Conservation (phyloP, 2,888 invertebrate species). For the Brenthis daphne region DNA sequence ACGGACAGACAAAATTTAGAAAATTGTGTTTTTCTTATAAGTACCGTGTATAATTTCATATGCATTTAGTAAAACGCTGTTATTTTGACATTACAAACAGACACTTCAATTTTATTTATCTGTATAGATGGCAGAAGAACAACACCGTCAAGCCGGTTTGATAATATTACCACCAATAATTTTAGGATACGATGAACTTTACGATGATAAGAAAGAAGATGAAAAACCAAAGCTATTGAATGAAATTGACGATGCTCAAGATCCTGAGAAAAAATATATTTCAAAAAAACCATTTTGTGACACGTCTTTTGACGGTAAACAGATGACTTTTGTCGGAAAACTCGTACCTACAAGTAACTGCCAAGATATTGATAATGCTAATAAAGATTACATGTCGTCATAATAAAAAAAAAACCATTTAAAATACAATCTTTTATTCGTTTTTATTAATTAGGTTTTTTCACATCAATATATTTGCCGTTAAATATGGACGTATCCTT, state of each 20-base stretch:
- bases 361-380: not conserved
- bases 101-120: no score
- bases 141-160: slow-evolving; percentile 58
- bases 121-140: slow-evolving; percentile 39
- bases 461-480: slow-evolving; percentile 13
- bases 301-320: not conserved
- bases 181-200: slow-evolving; percentile 65
- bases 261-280: not conserved
- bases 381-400: not conserved
- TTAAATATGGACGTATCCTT: slow-evolving; percentile 24
- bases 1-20: no score
- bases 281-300: not conserved
- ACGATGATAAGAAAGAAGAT: slow-evolving; percentile 39
- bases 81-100: no score
- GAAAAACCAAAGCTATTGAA: slow-evolving; percentile 13
- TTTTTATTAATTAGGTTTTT: not conserved
- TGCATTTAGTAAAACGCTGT: no score
- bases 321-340: slow-evolving; percentile 2
- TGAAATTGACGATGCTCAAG: not conserved
- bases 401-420: not conserved
- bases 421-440: not conserved
- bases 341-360: slow-evolving; percentile 10
- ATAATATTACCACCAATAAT: slow-evolving; percentile 66
- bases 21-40: no score
- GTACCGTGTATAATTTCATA: no score